Conservation (phyloP, 2,797 vertebrate species). For the Florisuga fusca region DNA sequence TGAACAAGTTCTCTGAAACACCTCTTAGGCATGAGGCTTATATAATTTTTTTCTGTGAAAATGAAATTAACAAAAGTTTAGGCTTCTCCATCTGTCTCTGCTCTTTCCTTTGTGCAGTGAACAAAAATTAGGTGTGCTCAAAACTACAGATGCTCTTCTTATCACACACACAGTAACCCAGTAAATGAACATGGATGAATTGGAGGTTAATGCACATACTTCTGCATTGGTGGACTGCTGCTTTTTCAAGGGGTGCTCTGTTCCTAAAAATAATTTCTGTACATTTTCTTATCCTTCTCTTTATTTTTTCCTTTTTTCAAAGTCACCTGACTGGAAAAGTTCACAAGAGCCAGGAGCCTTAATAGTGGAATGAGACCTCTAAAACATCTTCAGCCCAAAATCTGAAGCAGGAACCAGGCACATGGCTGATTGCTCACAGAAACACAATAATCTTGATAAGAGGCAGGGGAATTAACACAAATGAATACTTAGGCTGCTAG, state of each 20-base stretch:
- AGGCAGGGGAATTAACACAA: background rate
- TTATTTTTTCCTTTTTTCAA: background rate
- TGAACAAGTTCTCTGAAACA: background rate
- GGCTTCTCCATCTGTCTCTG: background rate
- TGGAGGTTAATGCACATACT: rapidly evolving
- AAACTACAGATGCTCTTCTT: background rate
- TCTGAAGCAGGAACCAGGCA: background rate
- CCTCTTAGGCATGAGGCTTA: background rate
- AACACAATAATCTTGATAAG: rapidly evolving
- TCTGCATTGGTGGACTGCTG: background rate
- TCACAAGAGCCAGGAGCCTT: background rate
- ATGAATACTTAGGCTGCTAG: rapidly evolving
- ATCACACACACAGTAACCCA: rapidly evolving
- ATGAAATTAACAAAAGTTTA: background rate
- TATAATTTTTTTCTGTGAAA: background rate
- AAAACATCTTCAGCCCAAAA: background rate
- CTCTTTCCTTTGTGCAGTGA: background rate
- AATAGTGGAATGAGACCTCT: background rate
- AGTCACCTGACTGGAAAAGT: background rate
- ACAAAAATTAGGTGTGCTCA: background rate
- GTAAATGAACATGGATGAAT: rapidly evolving
- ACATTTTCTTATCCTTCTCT: background rate
- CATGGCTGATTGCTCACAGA: rapidly evolving
- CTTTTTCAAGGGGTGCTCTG: background rate
- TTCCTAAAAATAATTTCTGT: background rate